Percentiles rank a stretch among this genome's conserved stretches.
These are phyloP conservation scores for Artibeus lituratus DNA, from an alignment of 2,797 vertebrate species.

Conservation along the genomic window DNA sequence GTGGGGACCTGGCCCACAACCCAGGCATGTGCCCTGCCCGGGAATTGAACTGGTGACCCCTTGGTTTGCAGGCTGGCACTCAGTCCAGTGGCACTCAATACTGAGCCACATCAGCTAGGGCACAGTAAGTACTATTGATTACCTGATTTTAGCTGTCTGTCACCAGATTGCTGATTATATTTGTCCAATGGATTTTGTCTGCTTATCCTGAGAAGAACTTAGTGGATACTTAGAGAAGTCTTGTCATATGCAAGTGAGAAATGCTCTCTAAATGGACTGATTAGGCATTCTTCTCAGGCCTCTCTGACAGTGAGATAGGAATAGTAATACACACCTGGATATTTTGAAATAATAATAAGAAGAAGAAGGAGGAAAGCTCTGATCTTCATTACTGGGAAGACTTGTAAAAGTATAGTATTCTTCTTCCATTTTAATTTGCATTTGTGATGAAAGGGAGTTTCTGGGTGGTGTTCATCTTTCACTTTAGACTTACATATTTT, in stretches of 20 bases:
- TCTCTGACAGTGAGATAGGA: neutral
- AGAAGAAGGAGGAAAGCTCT: neutral
- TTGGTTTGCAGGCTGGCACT: too few species aligned
- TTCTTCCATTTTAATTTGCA: constrained; percentile 7
- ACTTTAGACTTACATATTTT: constrained; percentile 33
- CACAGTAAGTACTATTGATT: neutral
- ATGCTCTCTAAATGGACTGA: neutral
- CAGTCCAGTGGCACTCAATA: too few species aligned
- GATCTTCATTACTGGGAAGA: neutral
- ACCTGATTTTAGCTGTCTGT: neutral
- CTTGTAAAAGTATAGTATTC: neutral
- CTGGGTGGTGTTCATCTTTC: constrained; percentile 42
- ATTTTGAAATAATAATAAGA: constrained; percentile 11
- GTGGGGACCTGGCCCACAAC: too few species aligned
- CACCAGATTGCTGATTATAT: neutral
- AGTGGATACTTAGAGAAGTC: neutral
- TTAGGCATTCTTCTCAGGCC: neutral
- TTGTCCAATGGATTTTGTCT: constrained; percentile 33
- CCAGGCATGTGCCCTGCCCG: too few species aligned
- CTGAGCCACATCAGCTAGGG: too few species aligned
- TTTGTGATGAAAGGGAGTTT: constrained; percentile 48
- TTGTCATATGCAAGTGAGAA: neutral
- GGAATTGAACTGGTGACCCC: too few species aligned
- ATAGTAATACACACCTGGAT: neutral
- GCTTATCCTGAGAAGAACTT: neutral